phyloP scores from a whole-genome alignment of 2,113 vertebrate species.

The Himantopus leucocephalus region DNA sequence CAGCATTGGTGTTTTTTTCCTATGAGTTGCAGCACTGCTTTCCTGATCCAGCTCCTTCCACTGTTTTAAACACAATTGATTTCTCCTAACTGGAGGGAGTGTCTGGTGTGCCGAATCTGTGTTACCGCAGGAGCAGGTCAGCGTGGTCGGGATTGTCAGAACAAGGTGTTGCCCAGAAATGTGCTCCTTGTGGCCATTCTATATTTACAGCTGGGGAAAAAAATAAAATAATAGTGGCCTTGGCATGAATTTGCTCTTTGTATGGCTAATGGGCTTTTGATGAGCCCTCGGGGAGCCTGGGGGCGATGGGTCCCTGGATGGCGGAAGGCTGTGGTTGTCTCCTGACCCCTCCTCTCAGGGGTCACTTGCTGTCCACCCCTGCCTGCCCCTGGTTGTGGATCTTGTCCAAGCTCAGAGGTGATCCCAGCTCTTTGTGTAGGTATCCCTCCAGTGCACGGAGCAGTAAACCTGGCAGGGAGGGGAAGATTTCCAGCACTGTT shows the following conservation, averaged over 20 bases:
- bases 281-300: background rate
- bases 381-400: background rate
- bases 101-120: background rate
- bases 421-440: background rate
- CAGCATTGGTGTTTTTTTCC: background rate
- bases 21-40: background rate
- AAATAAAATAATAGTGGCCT: background rate
- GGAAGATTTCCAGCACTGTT: background rate
- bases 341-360: background rate
- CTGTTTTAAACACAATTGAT: background rate
- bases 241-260: background rate
- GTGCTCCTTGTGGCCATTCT: background rate
- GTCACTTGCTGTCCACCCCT: background rate
- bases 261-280: background rate
- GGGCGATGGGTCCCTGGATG: background rate
- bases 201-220: background rate
- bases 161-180: background rate
- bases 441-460: fast-evolving
- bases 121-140: background rate
- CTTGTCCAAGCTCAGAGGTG: background rate
- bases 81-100: background rate
- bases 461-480: background rate
- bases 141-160: background rate
- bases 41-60: background rate
- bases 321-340: background rate